These are phyloP conservation scores for Piaya cayana DNA, from an alignment of 2,113 vertebrate species.

Conservation along the genomic window DNA sequence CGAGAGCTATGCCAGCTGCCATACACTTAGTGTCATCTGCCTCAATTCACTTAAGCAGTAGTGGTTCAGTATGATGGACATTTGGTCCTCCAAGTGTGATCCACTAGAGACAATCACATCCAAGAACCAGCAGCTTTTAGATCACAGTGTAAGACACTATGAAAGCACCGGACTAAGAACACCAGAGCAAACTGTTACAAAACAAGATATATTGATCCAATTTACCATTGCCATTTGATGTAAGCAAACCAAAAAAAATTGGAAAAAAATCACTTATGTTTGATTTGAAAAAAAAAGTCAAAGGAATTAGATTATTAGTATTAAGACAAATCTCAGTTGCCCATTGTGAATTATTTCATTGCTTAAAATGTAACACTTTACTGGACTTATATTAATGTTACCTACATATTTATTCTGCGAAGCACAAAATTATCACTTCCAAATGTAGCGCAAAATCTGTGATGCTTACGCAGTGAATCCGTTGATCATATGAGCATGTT, in stretches of 20 bases:
- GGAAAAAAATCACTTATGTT: neutral
- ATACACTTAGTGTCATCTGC: neutral
- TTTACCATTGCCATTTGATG: neutral
- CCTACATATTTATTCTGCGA: constrained; percentile 73
- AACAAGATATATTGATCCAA: neutral
- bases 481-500: constrained; percentile 97
- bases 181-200: neutral
- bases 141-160: neutral
- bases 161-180: neutral
- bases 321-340: neutral
- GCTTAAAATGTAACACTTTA: constrained; percentile 59
- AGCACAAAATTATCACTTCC: constrained; percentile 69
- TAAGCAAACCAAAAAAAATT: neutral
- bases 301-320: neutral
- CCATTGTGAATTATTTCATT: neutral
- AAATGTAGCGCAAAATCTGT: constrained; percentile 70
- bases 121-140: neutral
- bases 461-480: constrained; percentile 94
- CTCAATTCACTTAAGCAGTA: neutral
- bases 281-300: neutral
- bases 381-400: constrained; percentile 68
- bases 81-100: neutral
- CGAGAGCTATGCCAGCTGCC: neutral
- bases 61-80: neutral
- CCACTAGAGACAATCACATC: neutral